These are phyloP conservation scores for Melitaea cinxia DNA, from an alignment of 1,140 invertebrate species.

Conservation along the genomic window DNA sequence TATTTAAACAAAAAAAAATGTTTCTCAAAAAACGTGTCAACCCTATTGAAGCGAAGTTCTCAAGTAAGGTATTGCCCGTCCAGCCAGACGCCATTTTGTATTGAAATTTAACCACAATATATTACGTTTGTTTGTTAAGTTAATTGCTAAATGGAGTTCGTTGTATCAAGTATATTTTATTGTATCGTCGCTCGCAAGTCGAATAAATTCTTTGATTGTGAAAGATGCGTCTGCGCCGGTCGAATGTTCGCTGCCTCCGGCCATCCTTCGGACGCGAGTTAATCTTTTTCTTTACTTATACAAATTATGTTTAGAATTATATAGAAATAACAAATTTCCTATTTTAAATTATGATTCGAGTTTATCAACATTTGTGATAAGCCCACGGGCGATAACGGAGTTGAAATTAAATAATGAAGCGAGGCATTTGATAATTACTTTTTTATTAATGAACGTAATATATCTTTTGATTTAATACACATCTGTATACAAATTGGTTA, in stretches of 20 bases:
- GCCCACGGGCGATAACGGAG: constrained; percentile 26
- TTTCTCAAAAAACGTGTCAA: not conserved
- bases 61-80: constrained; percentile 59
- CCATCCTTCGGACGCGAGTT: constrained; percentile 14
- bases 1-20: too few relatives aligned
- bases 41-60: constrained; percentile 33
- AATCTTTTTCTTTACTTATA: constrained; percentile 28
- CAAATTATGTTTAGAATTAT: constrained; percentile 21
- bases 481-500: not conserved
- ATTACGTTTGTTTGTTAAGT: constrained; percentile 81
- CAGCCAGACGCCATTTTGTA: constrained; percentile 64
- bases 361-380: constrained; percentile 1
- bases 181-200: constrained; percentile 54
- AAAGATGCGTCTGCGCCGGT: constrained; percentile 54
- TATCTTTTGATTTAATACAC: constrained; percentile 24
- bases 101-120: constrained; percentile 80
- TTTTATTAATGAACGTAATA: constrained; percentile 39
- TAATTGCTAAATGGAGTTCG: constrained; percentile 80
- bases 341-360: constrained; percentile 8
- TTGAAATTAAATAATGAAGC: constrained; percentile 51
- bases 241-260: constrained; percentile 22
- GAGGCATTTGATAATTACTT: constrained; percentile 45
- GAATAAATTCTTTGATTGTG: constrained; percentile 76
- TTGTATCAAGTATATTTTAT: constrained; percentile 74
- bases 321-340: not conserved